Base-by-base conservation (phyloP, 2,888 invertebrate genomes). In the Pharmacophagus antenor region DNA sequence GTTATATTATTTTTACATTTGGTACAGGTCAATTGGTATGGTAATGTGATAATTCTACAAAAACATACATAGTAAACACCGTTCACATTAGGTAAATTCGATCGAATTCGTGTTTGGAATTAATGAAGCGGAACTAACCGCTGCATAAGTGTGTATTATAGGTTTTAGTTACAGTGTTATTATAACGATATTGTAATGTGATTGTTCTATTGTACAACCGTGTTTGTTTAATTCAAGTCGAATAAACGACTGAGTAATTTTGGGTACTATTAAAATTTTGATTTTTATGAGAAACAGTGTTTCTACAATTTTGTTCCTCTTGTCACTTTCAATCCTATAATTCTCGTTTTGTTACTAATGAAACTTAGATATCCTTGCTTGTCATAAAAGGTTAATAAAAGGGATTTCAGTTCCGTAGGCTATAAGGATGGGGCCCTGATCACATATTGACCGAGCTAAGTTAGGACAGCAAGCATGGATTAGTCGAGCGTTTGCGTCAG, bases 51-150 rank as follows among this genome's bases (percentile, higher is more conserved):
- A 37, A 37, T n/a, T n/a, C 7, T 8, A 37, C 15, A 31, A 31
- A 10, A 37, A 37, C 15, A 5, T 15, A 37, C 31, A 1, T 12
- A 15, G 23, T 41, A 15, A 18, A n/a, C 12, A 25, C n/a, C 4
- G 51, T 18, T 49, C n/a, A 44, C 18, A 44, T 21, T 42, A 21
- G 44, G 41, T 49, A 23, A 37, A 37, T 37, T 42, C 23, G 41
- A 48, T 59, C 47, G 41, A 52, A 48, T 54, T 55, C 54, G 54
- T 54, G 44, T 55, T 54, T 20, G 51, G 37, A 31, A 15, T 18
- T 17, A 58, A 42, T 56, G 56, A 52, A 47, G 37, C 58, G 58
- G 22, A 20, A 46, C 52, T 47, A 46, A 58, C 22, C 23, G 21
- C 51, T 17, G 42, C 31, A 52, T 44, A 52, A 50, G 42, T 41